Evolutionary conservation across 2,113 vertebrate genomes (phyloP).

Genomic region (Rana temporaria): DNA sequence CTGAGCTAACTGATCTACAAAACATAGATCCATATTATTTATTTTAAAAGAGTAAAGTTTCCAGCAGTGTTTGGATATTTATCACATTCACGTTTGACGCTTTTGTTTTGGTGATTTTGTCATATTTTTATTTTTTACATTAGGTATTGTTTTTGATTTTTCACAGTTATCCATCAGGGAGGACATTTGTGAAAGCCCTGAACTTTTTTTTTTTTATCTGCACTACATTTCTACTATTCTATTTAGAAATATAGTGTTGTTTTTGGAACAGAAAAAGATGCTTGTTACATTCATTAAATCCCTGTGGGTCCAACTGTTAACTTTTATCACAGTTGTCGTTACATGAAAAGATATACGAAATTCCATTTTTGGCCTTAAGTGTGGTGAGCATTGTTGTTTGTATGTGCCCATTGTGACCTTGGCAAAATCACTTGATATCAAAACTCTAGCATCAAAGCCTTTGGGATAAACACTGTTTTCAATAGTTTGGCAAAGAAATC

Average conservation of each 20-base stretch:
- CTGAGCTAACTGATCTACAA: no score
- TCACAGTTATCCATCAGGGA: no score
- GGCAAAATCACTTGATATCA: neutral
- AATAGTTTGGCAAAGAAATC: neutral
- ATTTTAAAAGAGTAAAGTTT: no score
- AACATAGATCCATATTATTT: no score
- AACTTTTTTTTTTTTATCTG: neutral
- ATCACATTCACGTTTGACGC: no score
- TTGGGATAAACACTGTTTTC: neutral
- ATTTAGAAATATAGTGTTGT: neutral
- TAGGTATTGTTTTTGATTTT: no score
- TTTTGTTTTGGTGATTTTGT: no score
- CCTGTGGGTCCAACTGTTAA: constrained; percentile 23
- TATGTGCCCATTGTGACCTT: neutral
- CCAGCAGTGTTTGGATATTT: no score
- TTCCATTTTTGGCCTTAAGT: neutral
- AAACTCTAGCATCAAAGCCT: neutral
- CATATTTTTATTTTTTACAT: no score
- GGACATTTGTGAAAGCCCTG: no score
- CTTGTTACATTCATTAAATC: constrained; percentile 40
- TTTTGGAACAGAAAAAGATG: constrained; percentile 10
- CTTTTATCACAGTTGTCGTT: constrained; percentile 25
- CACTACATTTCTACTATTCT: neutral
- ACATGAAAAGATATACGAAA: constrained; percentile 15
- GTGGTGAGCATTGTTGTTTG: neutral